Evolutionary conservation across 35 echinoderm and acorn worm genomes (phyloP), one percentile per base, ranked within the genome.

Genomic region (Holothuria glaberrima): DNA sequence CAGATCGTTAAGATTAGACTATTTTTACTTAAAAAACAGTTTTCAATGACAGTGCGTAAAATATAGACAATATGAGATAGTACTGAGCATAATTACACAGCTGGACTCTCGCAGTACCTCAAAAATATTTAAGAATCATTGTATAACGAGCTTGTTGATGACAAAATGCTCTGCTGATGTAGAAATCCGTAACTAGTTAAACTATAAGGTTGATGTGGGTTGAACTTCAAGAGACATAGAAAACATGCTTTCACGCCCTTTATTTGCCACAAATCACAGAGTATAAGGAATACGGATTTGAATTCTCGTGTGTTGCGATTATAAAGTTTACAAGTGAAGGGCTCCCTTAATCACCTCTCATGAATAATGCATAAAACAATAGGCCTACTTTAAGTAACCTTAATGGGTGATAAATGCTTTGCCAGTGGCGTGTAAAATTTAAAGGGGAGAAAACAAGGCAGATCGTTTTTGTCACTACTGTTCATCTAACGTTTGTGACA

Each of bases 371-470:
- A 78, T 78, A 78, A 48, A 48, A 48, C 74, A 78, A 78, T 78
- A 78, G 74, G 6, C 41, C 74, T 78, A 78, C 74, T 78, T 78
- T 48, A 24, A 78, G 74, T 48, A 48, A 78, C 35, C 38, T 78
- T 78, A 78, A 78, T 78, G 74, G 74, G 38, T 78, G 74, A 48
- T 78, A 78, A 78, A 78, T 78, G 74, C 74, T 48, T 78, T 78
- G 74, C 74, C 74, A 78, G 74, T 78, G 74, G 74, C 74, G 36
- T 78, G 36, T 78, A 78, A 78, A 48, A 78, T 78, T 78, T 78
- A 78, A 48, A 78, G 74, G 74, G 74, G 74, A 35, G 50, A 78
- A 75, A 78, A 48, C n/a, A 35, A 48, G 33, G 44, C 38, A 78
- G 38, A 41, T 78, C 50, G 74, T n/a, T 78, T 77, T 22, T 78